phyloP scores from a whole-genome alignment of 23 tunicate genomes.

The Diplosoma virens region DNA sequence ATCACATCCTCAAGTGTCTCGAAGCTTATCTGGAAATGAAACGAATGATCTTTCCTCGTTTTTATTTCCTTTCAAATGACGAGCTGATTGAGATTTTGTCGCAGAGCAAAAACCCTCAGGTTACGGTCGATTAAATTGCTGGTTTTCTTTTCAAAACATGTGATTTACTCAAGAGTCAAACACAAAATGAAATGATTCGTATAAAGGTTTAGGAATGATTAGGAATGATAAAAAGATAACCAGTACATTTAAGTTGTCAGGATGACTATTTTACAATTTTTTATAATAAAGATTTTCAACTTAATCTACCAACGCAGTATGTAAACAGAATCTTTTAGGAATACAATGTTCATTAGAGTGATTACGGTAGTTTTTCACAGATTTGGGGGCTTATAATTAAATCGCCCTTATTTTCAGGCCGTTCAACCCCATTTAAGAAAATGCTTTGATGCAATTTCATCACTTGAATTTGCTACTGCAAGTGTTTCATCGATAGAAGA shows the following conservation, averaged over 20 bases:
- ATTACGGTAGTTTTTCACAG: neutral
- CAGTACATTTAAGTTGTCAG: neutral
- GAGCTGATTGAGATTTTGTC: slow-evolving; percentile 91
- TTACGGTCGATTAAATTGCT: neutral
- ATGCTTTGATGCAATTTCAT: slow-evolving; percentile 95
- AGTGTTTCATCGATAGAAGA: slow-evolving; percentile 25
- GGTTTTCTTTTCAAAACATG: neutral
- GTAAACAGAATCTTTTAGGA: too few species aligned
- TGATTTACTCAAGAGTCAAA: neutral
- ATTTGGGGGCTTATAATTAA: neutral
- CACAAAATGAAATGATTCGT: too few species aligned
- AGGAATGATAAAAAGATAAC: neutral
- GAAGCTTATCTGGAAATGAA: slow-evolving; percentile 94
- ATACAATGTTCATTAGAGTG: too few species aligned
- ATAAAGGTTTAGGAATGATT: too few species aligned
- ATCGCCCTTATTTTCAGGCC: slow-evolving; percentile 42
- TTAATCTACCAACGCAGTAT: too few species aligned
- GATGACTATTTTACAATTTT: too few species aligned
- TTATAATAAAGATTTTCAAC: too few species aligned
- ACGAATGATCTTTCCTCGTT: slow-evolving; percentile 88
- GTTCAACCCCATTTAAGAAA: slow-evolving; percentile 95
- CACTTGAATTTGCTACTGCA: slow-evolving; percentile 74
- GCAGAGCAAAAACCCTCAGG: slow-evolving; percentile 92
- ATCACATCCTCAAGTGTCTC: slow-evolving; percentile 91
- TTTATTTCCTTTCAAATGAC: slow-evolving; percentile 95